Evolutionary conservation across 2,888 invertebrate species (phyloP).

Genomic region (Ophion ventricosus): DNA sequence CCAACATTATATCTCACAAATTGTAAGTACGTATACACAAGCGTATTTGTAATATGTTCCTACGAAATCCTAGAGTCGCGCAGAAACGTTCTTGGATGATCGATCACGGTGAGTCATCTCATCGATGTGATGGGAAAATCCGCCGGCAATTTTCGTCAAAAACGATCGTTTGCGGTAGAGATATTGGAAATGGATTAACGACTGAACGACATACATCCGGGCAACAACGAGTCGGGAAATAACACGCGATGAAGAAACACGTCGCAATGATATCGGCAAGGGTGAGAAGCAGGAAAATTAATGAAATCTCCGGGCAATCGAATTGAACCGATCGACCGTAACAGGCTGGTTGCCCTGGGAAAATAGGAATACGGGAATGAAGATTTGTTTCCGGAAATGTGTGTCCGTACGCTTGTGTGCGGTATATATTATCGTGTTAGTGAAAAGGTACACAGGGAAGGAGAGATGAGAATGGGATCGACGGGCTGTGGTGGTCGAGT

Average conservation of each 20-base stretch:
- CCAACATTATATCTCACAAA: neutral
- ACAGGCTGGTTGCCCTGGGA: conserved; percentile 44
- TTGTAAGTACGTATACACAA: neutral
- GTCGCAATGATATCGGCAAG: neutral
- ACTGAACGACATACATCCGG: conserved; percentile 37
- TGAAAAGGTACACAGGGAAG: conserved; percentile 7
- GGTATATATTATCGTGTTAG: conserved; percentile 29
- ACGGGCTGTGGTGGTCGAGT: conserved; percentile 55
- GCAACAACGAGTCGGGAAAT: conserved; percentile 18
- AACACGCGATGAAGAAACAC: conserved; percentile 6
- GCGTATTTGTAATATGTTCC: neutral
- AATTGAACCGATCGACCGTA: conserved; percentile 55
- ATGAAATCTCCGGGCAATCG: conserved; percentile 53
- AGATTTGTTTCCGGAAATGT: conserved; percentile 11
- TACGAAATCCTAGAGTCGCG: neutral
- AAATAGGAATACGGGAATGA: conserved; percentile 51
- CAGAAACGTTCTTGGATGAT: neutral
- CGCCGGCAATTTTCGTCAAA: neutral
- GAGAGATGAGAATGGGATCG: conserved; percentile 52
- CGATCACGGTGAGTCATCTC: neutral
- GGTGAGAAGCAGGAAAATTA: conserved; percentile 50
- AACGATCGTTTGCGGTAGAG: conserved; percentile 16
- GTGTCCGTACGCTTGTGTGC: conserved; percentile 10
- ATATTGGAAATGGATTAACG: conserved; percentile 53
- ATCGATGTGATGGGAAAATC: neutral